phyloP scores from a whole-genome alignment of 2,113 vertebrate species.

The Esox niger region DNA sequence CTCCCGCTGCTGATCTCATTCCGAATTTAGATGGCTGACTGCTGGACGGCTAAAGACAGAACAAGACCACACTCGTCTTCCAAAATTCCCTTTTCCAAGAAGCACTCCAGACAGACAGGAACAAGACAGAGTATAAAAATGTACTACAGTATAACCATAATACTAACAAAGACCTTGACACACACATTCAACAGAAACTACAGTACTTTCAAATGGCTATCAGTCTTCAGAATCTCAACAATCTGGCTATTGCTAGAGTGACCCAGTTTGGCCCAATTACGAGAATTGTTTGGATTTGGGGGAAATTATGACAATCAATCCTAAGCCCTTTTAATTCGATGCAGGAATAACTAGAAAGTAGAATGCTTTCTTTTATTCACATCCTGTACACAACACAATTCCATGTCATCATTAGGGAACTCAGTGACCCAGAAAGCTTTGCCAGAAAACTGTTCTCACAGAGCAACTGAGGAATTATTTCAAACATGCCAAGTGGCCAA shows the following conservation, averaged over 20 bases:
- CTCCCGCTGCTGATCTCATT: neutral
- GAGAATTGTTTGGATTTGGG: neutral
- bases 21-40: neutral
- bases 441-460: slow-evolving; percentile 6
- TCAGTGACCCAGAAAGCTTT: slow-evolving; percentile 17
- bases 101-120: neutral
- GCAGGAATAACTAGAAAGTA: neutral
- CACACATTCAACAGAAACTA: neutral
- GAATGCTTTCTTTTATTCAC: neutral
- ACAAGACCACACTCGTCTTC: slow-evolving; percentile 14
- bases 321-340: neutral
- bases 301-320: neutral
- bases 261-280: neutral
- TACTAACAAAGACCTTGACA: neutral
- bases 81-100: neutral
- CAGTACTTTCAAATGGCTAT: neutral
- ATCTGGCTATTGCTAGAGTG: neutral
- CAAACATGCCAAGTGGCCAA: neutral
- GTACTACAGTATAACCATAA: neutral
- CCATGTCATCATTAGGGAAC: slow-evolving; percentile 20
- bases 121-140: neutral
- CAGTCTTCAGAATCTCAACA: neutral
- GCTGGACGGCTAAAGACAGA: slow-evolving; percentile 19
- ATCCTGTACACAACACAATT: neutral
- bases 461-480: neutral